These are phyloP conservation scores for Synodontis membranacea DNA, from an alignment of 2,113 vertebrate species.

Conservation along the genomic window DNA sequence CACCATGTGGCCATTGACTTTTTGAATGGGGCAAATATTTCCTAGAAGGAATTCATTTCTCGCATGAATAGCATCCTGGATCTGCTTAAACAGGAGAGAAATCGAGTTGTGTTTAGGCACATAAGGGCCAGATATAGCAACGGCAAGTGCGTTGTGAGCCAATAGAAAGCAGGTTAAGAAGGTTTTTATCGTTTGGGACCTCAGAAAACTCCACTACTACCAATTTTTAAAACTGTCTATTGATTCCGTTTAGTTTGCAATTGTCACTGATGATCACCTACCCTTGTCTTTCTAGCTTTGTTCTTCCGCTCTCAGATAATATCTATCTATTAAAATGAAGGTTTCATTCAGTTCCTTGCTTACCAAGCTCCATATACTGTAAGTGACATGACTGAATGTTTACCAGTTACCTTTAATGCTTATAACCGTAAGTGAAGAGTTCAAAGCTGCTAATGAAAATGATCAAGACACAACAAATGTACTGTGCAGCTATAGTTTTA, in stretches of 20 bases:
- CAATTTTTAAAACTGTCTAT: neutral
- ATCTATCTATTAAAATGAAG: neutral
- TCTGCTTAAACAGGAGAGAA: neutral
- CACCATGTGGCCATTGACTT: slow-evolving; percentile 19
- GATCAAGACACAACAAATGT: neutral
- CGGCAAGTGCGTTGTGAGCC: neutral
- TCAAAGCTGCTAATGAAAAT: neutral
- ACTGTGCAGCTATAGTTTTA: neutral
- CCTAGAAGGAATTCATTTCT: neutral
- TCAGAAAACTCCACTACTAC: neutral
- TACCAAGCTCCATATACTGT: too few relatives aligned
- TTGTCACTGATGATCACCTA: neutral
- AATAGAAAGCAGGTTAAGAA: neutral
- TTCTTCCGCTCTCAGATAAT: too few relatives aligned
- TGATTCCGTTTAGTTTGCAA: neutral
- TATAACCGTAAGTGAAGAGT: neutral
- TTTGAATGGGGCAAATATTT: neutral
- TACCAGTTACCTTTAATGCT: neutral
- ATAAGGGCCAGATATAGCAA: neutral
- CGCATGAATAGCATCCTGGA: neutral
- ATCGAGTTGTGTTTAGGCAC: neutral
- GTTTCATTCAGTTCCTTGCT: neutral
- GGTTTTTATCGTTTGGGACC: neutral
- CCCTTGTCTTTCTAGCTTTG: neutral
- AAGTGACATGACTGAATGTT: neutral